Evolutionary conservation across 2,113 vertebrate species (phyloP).

Genomic region (Istiophorus platypterus): DNA sequence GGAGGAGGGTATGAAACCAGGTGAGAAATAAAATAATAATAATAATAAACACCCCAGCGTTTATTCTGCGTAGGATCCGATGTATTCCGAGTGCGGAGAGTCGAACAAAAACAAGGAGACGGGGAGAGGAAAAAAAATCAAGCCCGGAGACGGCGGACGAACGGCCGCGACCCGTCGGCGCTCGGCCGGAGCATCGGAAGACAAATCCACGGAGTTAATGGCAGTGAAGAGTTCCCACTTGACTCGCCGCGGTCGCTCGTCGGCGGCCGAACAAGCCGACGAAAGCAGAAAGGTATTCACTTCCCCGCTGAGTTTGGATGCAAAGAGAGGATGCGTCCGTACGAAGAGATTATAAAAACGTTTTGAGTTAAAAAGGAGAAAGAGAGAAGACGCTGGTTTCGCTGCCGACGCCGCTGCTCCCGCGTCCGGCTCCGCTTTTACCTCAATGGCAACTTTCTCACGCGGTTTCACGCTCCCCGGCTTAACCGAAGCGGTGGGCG

Average conservation of each 20-base stretch:
- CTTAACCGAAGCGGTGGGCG: conserved; percentile 69
- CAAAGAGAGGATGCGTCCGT: conserved; percentile 35
- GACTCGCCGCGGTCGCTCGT: conserved; percentile 64
- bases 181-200: conserved; percentile 49
- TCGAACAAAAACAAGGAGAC: conserved; percentile 22
- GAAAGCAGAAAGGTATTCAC: conserved; percentile 60
- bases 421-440: conserved; percentile 69
- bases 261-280: conserved; percentile 52
- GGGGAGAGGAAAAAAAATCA: not conserved
- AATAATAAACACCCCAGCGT: conserved; percentile 41
- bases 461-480: conserved; percentile 82
- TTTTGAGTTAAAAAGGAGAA: conserved; percentile 31
- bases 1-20: conserved; percentile 40
- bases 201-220: conserved; percentile 78
- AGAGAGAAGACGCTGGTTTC: too few species aligned
- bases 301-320: conserved; percentile 40
- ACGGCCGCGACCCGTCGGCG: conserved; percentile 44
- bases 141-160: conserved; percentile 24
- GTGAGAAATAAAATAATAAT: conserved; percentile 66
- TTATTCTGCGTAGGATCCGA: conserved; percentile 27
- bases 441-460: conserved; percentile 85
- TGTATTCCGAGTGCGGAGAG: conserved; percentile 63
- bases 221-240: conserved; percentile 76
- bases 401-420: too few species aligned
- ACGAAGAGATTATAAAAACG: too few species aligned